Evolutionary conservation across 2,888 invertebrate species (phyloP).

Genomic region (Cantharis flavilabris): DNA sequence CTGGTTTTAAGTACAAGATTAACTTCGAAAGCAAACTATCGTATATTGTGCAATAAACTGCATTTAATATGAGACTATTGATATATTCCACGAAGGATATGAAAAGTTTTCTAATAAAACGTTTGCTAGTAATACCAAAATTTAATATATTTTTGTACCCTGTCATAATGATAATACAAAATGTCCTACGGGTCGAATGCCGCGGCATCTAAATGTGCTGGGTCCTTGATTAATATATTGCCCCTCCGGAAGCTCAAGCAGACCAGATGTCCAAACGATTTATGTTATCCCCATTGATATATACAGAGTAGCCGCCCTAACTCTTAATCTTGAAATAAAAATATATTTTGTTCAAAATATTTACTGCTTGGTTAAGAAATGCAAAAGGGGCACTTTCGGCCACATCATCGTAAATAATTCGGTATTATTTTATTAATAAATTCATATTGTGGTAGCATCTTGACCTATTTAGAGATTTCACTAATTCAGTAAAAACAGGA

Average conservation of each 20-base stretch:
- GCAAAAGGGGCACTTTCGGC: not conserved
- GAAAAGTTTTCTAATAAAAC: constrained; percentile 10
- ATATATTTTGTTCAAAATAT: constrained; percentile 22
- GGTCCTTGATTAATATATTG: constrained; percentile 44
- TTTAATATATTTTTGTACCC: constrained; percentile 40
- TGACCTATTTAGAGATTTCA: not conserved
- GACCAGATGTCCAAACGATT: constrained; percentile 44
- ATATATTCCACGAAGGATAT: not conserved
- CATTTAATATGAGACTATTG: not conserved
- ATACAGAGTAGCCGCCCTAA: constrained; percentile 30
- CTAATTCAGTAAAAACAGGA: not conserved
- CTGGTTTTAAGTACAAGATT: not conserved
- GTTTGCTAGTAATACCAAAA: constrained; percentile 30
- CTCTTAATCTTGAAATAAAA: constrained; percentile 20
- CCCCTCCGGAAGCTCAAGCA: constrained; percentile 42
- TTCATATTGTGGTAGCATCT: not conserved
- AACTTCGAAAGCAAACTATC: not conserved
- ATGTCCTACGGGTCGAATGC: constrained; percentile 36
- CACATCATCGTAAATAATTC: not conserved
- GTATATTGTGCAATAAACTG: not conserved
- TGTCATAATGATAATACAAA: constrained; percentile 40
- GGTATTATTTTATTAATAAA: not conserved
- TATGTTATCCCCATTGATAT: constrained; percentile 39
- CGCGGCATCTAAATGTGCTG: constrained; percentile 36
- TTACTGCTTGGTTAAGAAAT: constrained; percentile 21